Conservation (phyloP, 2,888 invertebrate species). For the Dasypolia templi region DNA sequence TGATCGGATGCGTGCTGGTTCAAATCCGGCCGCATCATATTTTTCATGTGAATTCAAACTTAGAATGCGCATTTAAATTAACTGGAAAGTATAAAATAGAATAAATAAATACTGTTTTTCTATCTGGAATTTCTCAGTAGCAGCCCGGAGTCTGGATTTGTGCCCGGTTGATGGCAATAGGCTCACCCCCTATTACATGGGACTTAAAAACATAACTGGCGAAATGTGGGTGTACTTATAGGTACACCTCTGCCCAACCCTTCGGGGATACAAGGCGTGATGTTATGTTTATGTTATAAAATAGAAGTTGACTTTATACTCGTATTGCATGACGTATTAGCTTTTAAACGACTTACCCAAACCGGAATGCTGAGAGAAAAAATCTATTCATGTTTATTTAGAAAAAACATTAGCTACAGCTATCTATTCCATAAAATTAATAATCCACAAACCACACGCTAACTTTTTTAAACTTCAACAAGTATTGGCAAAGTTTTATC, state of each 20-base stretch:
- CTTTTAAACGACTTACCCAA: conserved; percentile 18
- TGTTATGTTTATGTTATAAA: no score
- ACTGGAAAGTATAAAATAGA: conserved; percentile 38
- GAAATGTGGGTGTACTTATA: no score
- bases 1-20: conserved; percentile 46
- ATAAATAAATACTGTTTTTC: no score
- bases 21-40: conserved; percentile 47
- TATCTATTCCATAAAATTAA: conserved; percentile 46
- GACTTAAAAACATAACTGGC: no score
- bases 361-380: conserved; percentile 36
- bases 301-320: conserved; percentile 39
- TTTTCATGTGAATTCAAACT: conserved; percentile 50
- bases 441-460: conserved; percentile 47
- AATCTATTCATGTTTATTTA: conserved; percentile 48
- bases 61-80: conserved; percentile 45
- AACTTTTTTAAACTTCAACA: conserved; percentile 38
- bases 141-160: no score
- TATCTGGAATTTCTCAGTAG: no score
- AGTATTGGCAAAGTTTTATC: conserved; percentile 49
- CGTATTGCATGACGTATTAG: conserved; percentile 32
- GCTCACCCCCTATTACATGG: no score
- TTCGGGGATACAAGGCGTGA: no score
- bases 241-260: no score
- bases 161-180: no score
- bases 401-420: conserved; percentile 36